Evolutionary conservation across 2,797 vertebrate species (phyloP).

Genomic region (Morus bassanus): DNA sequence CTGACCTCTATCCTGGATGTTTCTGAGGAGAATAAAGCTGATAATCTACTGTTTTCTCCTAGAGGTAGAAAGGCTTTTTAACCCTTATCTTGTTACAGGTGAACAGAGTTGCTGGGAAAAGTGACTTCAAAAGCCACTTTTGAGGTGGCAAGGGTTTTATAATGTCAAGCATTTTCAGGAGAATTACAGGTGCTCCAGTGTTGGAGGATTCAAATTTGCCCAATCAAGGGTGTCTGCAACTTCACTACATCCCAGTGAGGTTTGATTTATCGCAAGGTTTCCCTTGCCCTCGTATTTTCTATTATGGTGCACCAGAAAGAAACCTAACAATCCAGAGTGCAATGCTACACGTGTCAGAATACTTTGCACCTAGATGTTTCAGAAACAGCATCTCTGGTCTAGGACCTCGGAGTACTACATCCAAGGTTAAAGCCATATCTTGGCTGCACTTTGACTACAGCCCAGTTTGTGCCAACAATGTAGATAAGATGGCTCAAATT

Average conservation of each 20-base stretch:
- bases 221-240: background rate
- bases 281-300: background rate
- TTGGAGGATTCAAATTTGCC: background rate
- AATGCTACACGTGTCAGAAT: accelerated
- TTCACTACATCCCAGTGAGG: background rate
- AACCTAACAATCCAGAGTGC: background rate
- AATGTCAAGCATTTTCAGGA: background rate
- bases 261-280: background rate
- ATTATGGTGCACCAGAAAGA: background rate
- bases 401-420: background rate
- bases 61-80: slow-evolving; percentile 5
- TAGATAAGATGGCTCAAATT: background rate
- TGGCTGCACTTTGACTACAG: background rate
- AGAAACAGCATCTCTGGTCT: background rate
- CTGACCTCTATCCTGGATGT: slow-evolving; percentile 12
- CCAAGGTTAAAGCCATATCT: background rate
- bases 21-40: background rate
- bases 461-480: background rate
- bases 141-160: background rate
- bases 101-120: background rate
- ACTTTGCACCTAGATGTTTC: background rate
- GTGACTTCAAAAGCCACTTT: background rate
- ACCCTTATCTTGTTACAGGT: background rate
- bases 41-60: slow-evolving; percentile 13
- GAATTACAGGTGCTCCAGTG: background rate